phyloP scores from a whole-genome alignment of 1,140 invertebrate species.

The Arctopsyche grandis region DNA sequence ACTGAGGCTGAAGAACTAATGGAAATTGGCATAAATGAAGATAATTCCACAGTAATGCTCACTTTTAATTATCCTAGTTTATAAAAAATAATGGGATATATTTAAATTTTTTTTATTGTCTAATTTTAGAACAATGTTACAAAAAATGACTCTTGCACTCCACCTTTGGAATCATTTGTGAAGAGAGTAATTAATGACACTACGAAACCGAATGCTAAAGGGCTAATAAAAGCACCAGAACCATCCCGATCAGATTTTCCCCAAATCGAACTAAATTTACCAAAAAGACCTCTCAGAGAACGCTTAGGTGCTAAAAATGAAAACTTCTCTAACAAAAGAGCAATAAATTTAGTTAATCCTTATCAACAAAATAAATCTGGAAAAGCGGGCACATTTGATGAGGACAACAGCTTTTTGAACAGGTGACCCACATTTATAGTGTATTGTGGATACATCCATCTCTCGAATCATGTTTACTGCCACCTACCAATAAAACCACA shows the following conservation, averaged over 20 bases:
- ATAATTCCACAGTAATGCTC: conserved; percentile 8
- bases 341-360: conserved; percentile 45
- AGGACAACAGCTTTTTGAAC: background rate
- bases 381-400: background rate
- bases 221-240: conserved; percentile 7
- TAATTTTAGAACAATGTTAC: background rate
- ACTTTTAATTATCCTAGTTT: background rate
- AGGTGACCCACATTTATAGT: background rate
- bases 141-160: background rate
- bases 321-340: conserved; percentile 15
- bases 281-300: conserved; percentile 64
- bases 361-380: conserved; percentile 39
- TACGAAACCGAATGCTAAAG: background rate
- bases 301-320: conserved; percentile 58
- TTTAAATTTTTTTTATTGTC: background rate
- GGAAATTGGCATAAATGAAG: conserved; percentile 47
- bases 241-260: conserved; percentile 55
- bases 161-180: background rate
- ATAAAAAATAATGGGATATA: background rate
- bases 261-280: conserved; percentile 64
- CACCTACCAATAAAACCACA: no score
- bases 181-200: background rate
- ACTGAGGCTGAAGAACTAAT: conserved; percentile 59
- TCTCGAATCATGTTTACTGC: no score
- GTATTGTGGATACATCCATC: no score